Base-by-base conservation (phyloP, 2,888 invertebrate genomes). In the Balanococcus diminutus region DNA sequence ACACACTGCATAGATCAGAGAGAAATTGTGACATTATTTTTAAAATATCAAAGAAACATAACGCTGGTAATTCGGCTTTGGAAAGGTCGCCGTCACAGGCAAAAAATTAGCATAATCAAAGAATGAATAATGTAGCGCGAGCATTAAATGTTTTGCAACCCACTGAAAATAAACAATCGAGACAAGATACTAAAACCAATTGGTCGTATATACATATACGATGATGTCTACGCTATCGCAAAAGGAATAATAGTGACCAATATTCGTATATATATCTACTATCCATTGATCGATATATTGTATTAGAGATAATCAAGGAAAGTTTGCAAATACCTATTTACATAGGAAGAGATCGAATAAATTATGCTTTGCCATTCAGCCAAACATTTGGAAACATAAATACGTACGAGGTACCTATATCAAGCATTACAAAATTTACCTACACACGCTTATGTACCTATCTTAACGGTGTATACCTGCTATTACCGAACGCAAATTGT, bases 91-190 rank as follows among this genome's bases (percentile, higher is more conserved):
- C 46, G 46, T 6, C 11, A 42, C 46, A 82, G 46, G n/a, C 11
- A 42, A 28, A 22, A 25, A 82, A 82, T 82, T 82, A 82, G 42
- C 82, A 82, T 82, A 82, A 82, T 82, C 82, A 82, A 82, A 6
- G 39, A 82, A 46, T 22, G 39, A 42, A 28, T n/a, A 82, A 82
- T 82, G 31, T 82, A 39, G 28, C 25, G 25, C 42, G 39, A 46
- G 28, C 22, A 28, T 28, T 46, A 39, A 39, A 46, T 51, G 42
- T 82, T 46, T 39, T 82, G 82, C 19, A 25, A 46, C 32, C 46
- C 46, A 42, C 42, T 82, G 42, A 82, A 42, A 42, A 46, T 82
- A 42, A 82, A 82, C 82, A 82, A 46, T 46, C 25, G 11, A 39
- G 46, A 22, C 28, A 25, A 22, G 42, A 22, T 82, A 39, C 46